These are phyloP conservation scores for Taenioides sp. DNA, from an alignment of 2,797 vertebrate genomes.

Conservation along the genomic window DNA sequence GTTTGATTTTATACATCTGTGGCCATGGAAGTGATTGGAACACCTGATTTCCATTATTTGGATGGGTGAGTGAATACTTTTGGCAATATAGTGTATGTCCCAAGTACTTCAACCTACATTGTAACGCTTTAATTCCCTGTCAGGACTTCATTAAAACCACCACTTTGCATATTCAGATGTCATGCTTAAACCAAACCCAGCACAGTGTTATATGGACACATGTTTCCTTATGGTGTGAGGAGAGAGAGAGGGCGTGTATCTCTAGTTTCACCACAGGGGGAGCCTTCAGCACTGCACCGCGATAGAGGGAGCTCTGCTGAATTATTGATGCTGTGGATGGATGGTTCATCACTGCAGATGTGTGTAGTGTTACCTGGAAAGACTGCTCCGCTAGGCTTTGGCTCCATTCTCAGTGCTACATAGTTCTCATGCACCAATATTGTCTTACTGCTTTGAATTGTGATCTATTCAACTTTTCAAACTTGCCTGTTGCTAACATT, in stretches of 20 bases:
- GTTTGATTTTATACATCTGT: too few relatives aligned
- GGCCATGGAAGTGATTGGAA: too few relatives aligned
- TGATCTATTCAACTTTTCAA: background rate
- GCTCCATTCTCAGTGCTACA: slow-evolving; percentile 34
- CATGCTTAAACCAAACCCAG: background rate
- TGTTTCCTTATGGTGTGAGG: slow-evolving; percentile 53
- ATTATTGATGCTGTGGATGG: slow-evolving; percentile 72
- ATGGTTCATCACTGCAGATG: slow-evolving; percentile 57
- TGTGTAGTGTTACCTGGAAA: slow-evolving; percentile 64
- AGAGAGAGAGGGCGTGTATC: slow-evolving; percentile 47
- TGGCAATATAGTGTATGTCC: too few relatives aligned
- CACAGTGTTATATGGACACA: slow-evolving; percentile 38
- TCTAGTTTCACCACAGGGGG: slow-evolving; percentile 61
- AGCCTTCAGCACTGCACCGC: slow-evolving; percentile 60
- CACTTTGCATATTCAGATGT: background rate
- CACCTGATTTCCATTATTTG: too few relatives aligned
- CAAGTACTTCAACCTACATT: too few relatives aligned
- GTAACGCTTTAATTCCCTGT: too few relatives aligned
- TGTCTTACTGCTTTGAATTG: background rate
- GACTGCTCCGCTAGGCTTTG: slow-evolving; percentile 42
- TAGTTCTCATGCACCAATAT: slow-evolving; percentile 20
- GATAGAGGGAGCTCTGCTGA: slow-evolving; percentile 50
- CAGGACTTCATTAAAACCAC: too few relatives aligned
- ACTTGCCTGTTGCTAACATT: too few relatives aligned
- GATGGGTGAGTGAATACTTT: too few relatives aligned